A percentile compares a stretch with the other conserved stretches of the same genome.
phyloP scores from a whole-genome alignment of 1,140 invertebrate species.

The Temnothorax nylanderi region DNA sequence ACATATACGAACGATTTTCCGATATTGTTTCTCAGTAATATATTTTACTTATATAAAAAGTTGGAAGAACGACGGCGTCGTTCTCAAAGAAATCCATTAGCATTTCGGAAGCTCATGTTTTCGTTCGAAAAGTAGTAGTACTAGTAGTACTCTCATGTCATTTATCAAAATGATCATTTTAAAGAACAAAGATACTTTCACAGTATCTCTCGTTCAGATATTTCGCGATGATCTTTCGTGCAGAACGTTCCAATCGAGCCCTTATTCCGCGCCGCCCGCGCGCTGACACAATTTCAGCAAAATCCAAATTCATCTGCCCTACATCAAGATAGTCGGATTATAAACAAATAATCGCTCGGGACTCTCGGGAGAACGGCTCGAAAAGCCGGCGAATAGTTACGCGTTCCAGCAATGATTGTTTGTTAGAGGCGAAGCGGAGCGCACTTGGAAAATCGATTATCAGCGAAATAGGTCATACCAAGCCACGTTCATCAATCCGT shows the following conservation, averaged over 20 bases:
- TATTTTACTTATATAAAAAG: slow-evolving; percentile 1
- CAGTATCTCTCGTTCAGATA: neutral
- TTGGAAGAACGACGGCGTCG: neutral
- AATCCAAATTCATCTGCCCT: neutral
- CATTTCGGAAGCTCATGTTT: neutral
- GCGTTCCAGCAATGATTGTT: slow-evolving; percentile 13
- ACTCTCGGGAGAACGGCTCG: neutral
- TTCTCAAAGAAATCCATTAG: neutral
- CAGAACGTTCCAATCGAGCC: neutral
- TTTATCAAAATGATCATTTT: neutral
- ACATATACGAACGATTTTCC: slow-evolving; percentile 49
- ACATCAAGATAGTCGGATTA: slow-evolving; percentile 4
- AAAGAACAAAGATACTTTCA: neutral
- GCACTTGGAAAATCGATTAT: slow-evolving; percentile 48
- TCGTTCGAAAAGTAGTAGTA: neutral
- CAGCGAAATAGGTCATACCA: slow-evolving; percentile 39
- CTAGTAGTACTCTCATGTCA: too few relatives aligned
- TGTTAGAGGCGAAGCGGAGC: slow-evolving; percentile 12
- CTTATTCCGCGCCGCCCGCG: neutral
- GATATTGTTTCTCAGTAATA: slow-evolving; percentile 37
- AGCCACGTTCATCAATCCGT: slow-evolving; percentile 33
- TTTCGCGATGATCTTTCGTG: neutral
- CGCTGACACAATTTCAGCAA: neutral
- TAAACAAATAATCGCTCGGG: neutral
- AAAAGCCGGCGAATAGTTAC: slow-evolving; percentile 28